A percentile compares a stretch with the other conserved stretches of the same genome.
Conservation (phyloP, 2,113 vertebrate genomes). For the Xiphophorus maculatus region DNA sequence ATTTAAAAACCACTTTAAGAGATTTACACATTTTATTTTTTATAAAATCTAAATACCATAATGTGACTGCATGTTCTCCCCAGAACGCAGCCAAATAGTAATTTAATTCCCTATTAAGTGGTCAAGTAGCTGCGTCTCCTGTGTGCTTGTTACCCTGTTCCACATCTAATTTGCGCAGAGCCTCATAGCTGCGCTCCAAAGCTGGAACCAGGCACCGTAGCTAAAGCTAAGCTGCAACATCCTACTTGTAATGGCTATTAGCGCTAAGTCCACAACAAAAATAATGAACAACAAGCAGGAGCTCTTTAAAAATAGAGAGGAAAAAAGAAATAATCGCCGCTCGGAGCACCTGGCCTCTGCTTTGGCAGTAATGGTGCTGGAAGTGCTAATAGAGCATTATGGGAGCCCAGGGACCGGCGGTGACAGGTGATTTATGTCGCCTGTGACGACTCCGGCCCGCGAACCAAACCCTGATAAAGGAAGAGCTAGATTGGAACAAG, state of each 20-base stretch:
- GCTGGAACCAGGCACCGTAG: background rate
- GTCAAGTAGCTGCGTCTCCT: slow-evolving; percentile 12
- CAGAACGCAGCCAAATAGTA: background rate
- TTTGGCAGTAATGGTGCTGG: slow-evolving; percentile 86
- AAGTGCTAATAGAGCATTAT: slow-evolving; percentile 95
- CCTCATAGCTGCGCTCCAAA: background rate
- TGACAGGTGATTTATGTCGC: slow-evolving; percentile 95
- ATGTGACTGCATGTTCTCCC: background rate
- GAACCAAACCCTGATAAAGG: slow-evolving; percentile 94
- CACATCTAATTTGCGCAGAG: background rate
- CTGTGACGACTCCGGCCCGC: slow-evolving; percentile 93
- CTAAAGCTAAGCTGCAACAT: background rate
- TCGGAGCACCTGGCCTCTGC: slow-evolving; percentile 83
- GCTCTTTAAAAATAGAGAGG: slow-evolving; percentile 27
- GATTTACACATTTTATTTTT: background rate
- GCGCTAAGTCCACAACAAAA: slow-evolving; percentile 15
- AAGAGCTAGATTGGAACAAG: slow-evolving; percentile 96
- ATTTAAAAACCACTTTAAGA: background rate
- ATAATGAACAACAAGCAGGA: slow-evolving; percentile 35
- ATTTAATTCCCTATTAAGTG: slow-evolving; percentile 14
- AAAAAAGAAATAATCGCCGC: slow-evolving; percentile 13
- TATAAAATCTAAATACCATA: background rate
- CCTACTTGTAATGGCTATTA: background rate
- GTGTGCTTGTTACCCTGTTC: background rate
- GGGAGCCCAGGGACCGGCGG: slow-evolving; percentile 80